Evolutionary conservation across 2,113 vertebrate genomes (phyloP), one percentile per base, ranked within the genome.

Genomic region (Lepus europaeus): DNA sequence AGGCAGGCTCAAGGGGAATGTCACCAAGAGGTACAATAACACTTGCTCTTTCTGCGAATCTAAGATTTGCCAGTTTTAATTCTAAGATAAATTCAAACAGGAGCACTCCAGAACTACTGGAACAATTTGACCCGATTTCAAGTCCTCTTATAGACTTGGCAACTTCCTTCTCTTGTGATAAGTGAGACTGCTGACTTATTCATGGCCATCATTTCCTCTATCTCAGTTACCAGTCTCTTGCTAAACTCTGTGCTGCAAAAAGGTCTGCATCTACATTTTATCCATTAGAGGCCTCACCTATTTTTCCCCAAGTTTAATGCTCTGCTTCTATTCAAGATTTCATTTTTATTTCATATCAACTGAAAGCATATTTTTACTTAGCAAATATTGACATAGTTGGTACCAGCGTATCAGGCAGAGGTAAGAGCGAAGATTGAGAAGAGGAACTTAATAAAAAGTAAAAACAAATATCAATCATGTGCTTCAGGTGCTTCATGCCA

Each of bases 41-140:
- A 20, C 27, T 80, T 70, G 45, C 5, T 83, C 29, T 45, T 68
- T 49, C 5, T 85, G 70, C 89, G n/a, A 72, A 22, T 89, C 36
- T 25, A 88, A 12, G 19, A 59, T 89, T 82, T 95, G 33, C 12
- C 31, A 64, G 0, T 91, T 93, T 84, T 56, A 77, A 74, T 16
- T 91, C 33, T n/a, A 89, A 77, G 45, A 84, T 9, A 23, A 36
- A 89, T 88, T 95, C n/a, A 86, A 84, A 84, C 14, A 90, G 76
- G 45, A 81, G 89, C 36, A 93, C 1, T 5, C 20, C 36, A 51
- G 39, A 81, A 85, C 53, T 56, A 81, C 17, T 85, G 64, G 51
- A 66, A 83, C 20, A 81, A 53, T 33, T 5, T 87, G 64, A 29
- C 49, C 9, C 36, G 6, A 68, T 77, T 13, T 11, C 1, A 73